Evolutionary conservation across 2,113 vertebrate genomes (phyloP), one percentile per base, ranked within the genome.

Genomic region (Hyperoodon ampullatus): DNA sequence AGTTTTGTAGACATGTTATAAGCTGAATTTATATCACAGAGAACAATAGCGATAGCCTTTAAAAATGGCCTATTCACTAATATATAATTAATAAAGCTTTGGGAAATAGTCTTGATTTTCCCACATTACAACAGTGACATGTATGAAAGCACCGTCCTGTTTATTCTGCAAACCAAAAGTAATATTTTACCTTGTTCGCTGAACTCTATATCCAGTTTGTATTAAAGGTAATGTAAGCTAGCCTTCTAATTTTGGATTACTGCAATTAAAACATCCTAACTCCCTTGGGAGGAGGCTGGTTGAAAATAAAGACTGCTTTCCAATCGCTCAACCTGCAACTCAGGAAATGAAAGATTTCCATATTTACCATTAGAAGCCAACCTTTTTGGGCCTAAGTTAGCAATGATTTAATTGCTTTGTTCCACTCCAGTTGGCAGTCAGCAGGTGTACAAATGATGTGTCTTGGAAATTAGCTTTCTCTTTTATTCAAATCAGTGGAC

Each of bases 301-400:
- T 88, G 55, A 63, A 35, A 93, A 80, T 83, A 87, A 90, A 68
- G 58, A 83, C 12, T 55, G 6, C 11, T 86, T 90, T 86, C 24
- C 74, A 93, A 7, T 50, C 15, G 30, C 21, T 88, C 33, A 90
- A 77, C 61, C 26, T 83, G 21, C 23, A 82, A 75, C 55, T 71
- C 21, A 82, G 66, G 26, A 94, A 95, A 90, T 86, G 44, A 90
- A 94, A 44, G 66, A 21, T 93, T 96, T 93, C 44, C 26, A 44
- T 90, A 72, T 95, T 90, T 87, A 60, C 61, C 6, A 53, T 21
- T 83, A 70, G 68, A 77, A 97, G 93, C 3, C 23, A 90, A 15
- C 19, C 72, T 75, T 82, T 47, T 1, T 2, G 35, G n/a, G 9
- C 30, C 55, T 44, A 70, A 14, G 11, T 77, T 93, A 90, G 53